Percentiles rank a stretch among this genome's conserved stretches.
These are phyloP conservation scores for Sycophaga agraensis DNA, from an alignment of 1,140 invertebrate genomes.

Conservation along the genomic window DNA sequence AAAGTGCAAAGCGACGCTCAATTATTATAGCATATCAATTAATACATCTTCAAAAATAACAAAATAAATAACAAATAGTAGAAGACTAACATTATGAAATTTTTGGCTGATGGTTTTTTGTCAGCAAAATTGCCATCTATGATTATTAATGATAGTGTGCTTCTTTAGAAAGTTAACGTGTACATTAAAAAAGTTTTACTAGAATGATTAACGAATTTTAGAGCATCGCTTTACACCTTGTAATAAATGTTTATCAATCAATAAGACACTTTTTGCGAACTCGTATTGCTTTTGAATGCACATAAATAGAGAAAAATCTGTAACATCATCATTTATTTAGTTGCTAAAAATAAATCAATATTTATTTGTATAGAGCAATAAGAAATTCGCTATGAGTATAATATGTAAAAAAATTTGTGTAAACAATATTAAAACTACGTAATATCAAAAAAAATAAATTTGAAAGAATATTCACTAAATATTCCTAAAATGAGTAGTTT, in stretches of 20 bases:
- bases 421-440: no score
- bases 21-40: not conserved
- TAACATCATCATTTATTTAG: no score
- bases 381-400: no score
- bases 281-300: not conserved
- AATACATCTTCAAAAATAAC: not conserved
- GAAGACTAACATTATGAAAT: constrained; percentile 24
- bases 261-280: not conserved
- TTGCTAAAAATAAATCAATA: no score
- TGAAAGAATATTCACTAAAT: no score
- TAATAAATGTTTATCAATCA: constrained; percentile 10
- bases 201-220: constrained; percentile 13
- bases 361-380: no score
- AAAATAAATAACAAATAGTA: constrained; percentile 24
- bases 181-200: constrained; percentile 13
- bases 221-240: constrained; percentile 25
- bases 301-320: no score
- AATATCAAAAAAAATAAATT: no score
- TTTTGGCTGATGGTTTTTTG: constrained; percentile 3
- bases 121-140: constrained; percentile 14
- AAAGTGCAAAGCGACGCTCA: constrained; percentile 43
- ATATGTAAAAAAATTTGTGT: no score
- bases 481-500: no score
- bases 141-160: constrained; percentile 20
- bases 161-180: constrained; percentile 10